Evolutionary conservation across 2,888 invertebrate species (phyloP), one percentile per base, ranked within the genome.

Genomic region (Pseudococcus jackbeardsleyi): DNA sequence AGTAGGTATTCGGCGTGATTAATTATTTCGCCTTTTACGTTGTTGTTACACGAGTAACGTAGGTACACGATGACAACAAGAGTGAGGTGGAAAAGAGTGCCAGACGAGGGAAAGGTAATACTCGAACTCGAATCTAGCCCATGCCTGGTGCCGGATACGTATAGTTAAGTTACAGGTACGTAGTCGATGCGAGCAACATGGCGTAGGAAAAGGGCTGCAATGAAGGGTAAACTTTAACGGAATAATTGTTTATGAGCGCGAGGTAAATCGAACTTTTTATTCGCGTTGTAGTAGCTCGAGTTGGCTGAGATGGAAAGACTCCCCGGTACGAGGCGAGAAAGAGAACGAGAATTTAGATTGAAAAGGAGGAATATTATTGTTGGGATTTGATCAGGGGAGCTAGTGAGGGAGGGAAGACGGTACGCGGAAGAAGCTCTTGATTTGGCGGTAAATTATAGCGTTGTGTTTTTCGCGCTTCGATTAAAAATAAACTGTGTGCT

Each of bases 381-480:
- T 19, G 12, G 59, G 19, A 50, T 50, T 59, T 59, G 19, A 19
- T 6, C 7, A 4, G 19, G 6, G n/a, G 26, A 33, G 26, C 26
- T 3, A 6, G 6, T 7, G 59, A 59, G 19, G 5, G 19, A 19
- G 59, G 19, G 19, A 19, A 59, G 6, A 5, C 17, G 9, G n/a
- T 7, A 19, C 19, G n/a, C n/a, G 59, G 59, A 59, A 59, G 59
- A 19, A n/a, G 59, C 68, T 72, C 26, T 72, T 72, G 68, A 72
- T 72, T 72, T 72, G 68, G 68, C 68, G 68, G 68, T 72, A 72
- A 72, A 72, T 72, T 72, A 72, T 72, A 72, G 68, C 68, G 68
- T 33, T 72, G 68, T 72, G 68, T 72, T 72, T 72, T 72, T 72
- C 68, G 68, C 68, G 68, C 68, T 72, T 72, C 68, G 68, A 72